These are phyloP conservation scores for Xenus cinereus DNA, from an alignment of 2,113 vertebrate genomes.

Conservation along the genomic window DNA sequence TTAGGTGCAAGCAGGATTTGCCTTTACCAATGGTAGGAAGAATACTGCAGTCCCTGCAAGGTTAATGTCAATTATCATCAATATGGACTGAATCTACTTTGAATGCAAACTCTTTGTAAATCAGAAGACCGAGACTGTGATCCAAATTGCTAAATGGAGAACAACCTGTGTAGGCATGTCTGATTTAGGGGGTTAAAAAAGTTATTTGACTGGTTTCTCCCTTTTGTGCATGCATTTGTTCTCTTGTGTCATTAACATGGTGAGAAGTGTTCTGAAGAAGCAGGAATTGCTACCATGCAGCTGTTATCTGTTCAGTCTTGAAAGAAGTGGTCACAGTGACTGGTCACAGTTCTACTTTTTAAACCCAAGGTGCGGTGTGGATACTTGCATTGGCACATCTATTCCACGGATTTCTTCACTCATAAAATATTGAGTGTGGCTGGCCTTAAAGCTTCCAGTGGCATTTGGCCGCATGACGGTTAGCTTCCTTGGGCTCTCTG, in stretches of 20 bases:
- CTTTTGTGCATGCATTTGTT: background rate
- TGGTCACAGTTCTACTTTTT: background rate
- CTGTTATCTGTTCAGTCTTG: background rate
- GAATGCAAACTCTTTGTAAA: background rate
- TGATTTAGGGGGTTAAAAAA: background rate
- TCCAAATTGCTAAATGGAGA: background rate
- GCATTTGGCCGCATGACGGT: background rate
- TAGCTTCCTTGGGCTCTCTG: background rate
- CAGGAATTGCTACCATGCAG: background rate
- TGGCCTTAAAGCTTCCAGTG: background rate
- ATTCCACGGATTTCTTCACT: background rate
- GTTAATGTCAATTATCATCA: background rate
- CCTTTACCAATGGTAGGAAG: background rate
- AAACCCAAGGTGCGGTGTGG: background rate
- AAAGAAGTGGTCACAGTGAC: background rate
- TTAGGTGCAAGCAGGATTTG: background rate
- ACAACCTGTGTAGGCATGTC: rapidly evolving
- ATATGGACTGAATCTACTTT: background rate
- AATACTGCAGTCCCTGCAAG: background rate
- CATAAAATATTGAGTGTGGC: background rate
- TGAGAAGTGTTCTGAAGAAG: background rate
- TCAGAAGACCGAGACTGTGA: background rate
- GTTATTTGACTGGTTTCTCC: background rate
- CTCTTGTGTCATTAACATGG: background rate
- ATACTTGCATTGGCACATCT: background rate